Evolutionary conservation across 2,797 vertebrate species (phyloP).

Genomic region (Geotrypetes seraphini): DNA sequence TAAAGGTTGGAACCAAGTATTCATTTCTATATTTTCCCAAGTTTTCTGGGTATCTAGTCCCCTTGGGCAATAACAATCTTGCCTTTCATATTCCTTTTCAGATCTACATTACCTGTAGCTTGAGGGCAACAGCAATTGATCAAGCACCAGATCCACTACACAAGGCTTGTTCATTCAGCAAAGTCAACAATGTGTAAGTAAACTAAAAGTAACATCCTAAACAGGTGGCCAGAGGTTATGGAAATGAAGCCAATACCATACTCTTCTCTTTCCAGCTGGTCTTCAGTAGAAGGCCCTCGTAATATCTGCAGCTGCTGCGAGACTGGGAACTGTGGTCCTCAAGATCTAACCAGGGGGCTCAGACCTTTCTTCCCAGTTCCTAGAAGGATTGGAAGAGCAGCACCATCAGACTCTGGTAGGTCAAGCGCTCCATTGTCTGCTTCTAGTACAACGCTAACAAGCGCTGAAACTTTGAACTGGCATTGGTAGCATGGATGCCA

Average conservation of each 20-base stretch:
- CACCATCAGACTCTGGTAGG: too few relatives aligned
- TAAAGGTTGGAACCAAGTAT: too few relatives aligned
- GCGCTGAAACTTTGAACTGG: too few relatives aligned
- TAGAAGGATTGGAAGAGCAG: background rate
- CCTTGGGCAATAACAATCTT: too few relatives aligned
- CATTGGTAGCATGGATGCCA: too few relatives aligned
- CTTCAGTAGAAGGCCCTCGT: slow-evolving; percentile 27
- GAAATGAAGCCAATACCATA: background rate
- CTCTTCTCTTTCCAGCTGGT: slow-evolving; percentile 38
- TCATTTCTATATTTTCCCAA: too few relatives aligned
- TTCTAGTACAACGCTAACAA: too few relatives aligned
- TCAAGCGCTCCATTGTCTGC: too few relatives aligned
- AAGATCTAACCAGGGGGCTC: background rate
- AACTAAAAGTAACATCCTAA: fast-evolving
- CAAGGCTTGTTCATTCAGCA: slow-evolving; percentile 56
- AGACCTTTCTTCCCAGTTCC: background rate
- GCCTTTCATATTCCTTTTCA: too few relatives aligned
- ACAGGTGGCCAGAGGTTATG: background rate
- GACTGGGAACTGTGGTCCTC: background rate
- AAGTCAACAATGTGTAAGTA: slow-evolving; percentile 33
- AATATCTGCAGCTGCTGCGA: background rate
- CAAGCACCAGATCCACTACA: slow-evolving; percentile 29
- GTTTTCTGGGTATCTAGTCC: too few relatives aligned
- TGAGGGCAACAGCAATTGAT: slow-evolving; percentile 30
- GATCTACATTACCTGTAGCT: slow-evolving; percentile 53